A percentile compares a stretch with the other conserved stretches of the same genome.
Conservation (phyloP, 2,888 invertebrate species). For the Xylota sylvarum region DNA sequence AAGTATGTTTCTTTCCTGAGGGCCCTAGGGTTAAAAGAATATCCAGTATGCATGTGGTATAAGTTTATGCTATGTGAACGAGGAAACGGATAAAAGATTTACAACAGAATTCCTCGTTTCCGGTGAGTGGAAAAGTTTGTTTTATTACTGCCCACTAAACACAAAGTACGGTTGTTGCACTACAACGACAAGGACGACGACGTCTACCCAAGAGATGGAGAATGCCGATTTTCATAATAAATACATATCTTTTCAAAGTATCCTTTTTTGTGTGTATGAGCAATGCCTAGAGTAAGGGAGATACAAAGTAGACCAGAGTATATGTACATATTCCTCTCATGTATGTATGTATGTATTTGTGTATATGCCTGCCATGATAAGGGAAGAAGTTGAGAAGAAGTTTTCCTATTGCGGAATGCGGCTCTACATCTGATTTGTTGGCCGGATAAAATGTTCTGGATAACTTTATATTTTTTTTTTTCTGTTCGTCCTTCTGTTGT, state of each 20-base stretch:
- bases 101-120: conserved; percentile 67
- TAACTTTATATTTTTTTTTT: conserved; percentile 31
- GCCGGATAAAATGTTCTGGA: conserved; percentile 64
- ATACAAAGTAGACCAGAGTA: neutral
- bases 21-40: conserved; percentile 4
- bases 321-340: neutral
- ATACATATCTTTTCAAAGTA: conserved; percentile 67
- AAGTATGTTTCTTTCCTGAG: conserved; percentile 14
- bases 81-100: conserved; percentile 68
- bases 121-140: conserved; percentile 76
- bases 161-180: conserved; percentile 60
- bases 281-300: neutral
- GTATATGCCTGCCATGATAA: conserved; percentile 23
- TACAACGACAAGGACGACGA: neutral
- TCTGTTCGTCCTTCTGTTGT: conserved; percentile 10
- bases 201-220: conserved; percentile 30
- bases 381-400: conserved; percentile 50
- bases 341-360: neutral
- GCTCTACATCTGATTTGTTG: conserved; percentile 59
- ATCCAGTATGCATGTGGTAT: conserved; percentile 12
- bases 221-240: conserved; percentile 73
- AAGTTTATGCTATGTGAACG: conserved; percentile 12
- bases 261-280: conserved; percentile 34
- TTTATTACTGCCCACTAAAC: conserved; percentile 71
- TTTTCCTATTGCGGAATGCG: conserved; percentile 59